Conservation (phyloP, 2,888 invertebrate genomes). For the Drosophila birchii region DNA sequence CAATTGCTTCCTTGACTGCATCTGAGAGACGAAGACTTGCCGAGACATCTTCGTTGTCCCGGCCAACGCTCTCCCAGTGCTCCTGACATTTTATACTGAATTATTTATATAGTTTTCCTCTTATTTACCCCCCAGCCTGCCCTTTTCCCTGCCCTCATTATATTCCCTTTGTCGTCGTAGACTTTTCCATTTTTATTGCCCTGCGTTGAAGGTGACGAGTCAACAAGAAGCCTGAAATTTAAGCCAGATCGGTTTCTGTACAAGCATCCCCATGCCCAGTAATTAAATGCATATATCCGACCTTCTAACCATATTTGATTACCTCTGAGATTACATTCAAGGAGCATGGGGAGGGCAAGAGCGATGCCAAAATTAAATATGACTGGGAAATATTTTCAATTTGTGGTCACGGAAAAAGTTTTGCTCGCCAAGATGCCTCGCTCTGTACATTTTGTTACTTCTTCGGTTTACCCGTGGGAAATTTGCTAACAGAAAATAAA, state of each 20-base stretch:
- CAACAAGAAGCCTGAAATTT: slow-evolving; percentile 61
- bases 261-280: slow-evolving; percentile 18
- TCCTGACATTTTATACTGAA: slow-evolving; percentile 79
- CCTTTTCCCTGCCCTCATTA: slow-evolving; percentile 58
- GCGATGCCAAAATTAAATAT: slow-evolving; percentile 71
- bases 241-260: slow-evolving; percentile 58
- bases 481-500: slow-evolving; percentile 80
- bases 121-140: slow-evolving; percentile 2
- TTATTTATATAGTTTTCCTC: slow-evolving; percentile 76
- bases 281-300: slow-evolving; percentile 56
- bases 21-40: slow-evolving; percentile 47
- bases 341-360: slow-evolving; percentile 1
- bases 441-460: slow-evolving; percentile 54
- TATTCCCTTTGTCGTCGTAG: slow-evolving; percentile 49
- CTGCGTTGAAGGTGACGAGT: slow-evolving; percentile 57
- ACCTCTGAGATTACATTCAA: slow-evolving; percentile 65
- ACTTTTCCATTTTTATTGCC: slow-evolving; percentile 64
- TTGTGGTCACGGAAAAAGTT: slow-evolving; percentile 75
- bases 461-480: slow-evolving; percentile 67
- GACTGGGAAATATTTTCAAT: slow-evolving; percentile 80
- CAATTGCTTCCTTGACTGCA: slow-evolving; percentile 79
- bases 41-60: slow-evolving; percentile 47
- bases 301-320: slow-evolving; percentile 61
- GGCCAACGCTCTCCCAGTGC: slow-evolving; percentile 56
- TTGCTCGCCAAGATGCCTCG: slow-evolving; percentile 34